Conservation (phyloP, 92 coral and sea anemone genomes). For the Parazoanthus darwini region DNA sequence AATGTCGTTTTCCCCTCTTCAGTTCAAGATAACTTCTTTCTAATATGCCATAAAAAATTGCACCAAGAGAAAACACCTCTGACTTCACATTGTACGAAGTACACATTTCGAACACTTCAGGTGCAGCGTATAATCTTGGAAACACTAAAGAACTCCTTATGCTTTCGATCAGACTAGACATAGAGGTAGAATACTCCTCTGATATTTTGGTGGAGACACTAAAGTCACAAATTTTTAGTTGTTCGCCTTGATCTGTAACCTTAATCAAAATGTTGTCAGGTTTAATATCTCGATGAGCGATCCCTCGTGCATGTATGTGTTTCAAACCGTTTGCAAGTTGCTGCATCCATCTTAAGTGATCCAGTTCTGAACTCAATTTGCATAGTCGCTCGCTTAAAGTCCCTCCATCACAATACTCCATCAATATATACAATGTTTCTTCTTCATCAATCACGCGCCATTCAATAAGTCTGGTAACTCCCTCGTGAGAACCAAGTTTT, state of each 20-base stretch:
- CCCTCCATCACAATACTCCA: slow-evolving; percentile 8
- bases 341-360: neutral
- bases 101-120: neutral
- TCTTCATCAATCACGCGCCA: neutral
- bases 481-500: neutral
- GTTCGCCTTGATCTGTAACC: neutral
- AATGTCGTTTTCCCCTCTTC: neutral
- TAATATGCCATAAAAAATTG: slow-evolving; percentile 5
- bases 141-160: neutral
- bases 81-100: slow-evolving; percentile 1
- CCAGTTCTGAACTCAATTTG: neutral
- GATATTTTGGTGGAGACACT: neutral
- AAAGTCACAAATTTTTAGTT: neutral
- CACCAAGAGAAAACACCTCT: slow-evolving; percentile 14
- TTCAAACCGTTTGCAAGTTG: slow-evolving; percentile 6
- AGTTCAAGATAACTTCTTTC: neutral
- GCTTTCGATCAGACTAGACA: neutral
- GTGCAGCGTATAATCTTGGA: neutral
- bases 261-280: neutral
- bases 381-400: neutral
- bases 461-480: neutral
- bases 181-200: neutral
- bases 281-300: neutral
- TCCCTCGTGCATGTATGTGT: neutral
- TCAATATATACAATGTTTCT: neutral